A percentile compares a stretch with the other conserved stretches of the same genome.
phyloP scores from a whole-genome alignment of 2,888 invertebrate genomes.

The Diarsia mendica region DNA sequence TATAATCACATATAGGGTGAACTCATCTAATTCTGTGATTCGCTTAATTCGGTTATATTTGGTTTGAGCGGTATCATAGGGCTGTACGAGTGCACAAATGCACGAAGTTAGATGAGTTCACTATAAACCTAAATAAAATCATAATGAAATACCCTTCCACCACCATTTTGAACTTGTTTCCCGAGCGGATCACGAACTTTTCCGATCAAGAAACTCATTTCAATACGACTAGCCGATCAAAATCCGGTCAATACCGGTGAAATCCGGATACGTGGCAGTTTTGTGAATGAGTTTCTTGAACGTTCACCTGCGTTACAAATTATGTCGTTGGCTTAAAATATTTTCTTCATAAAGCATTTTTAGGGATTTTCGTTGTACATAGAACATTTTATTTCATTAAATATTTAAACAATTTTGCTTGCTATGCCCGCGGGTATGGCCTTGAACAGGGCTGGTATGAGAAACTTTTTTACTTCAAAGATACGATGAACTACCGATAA shows the following conservation, averaged over 20 bases:
- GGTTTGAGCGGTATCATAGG: too few relatives aligned
- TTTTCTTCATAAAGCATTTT: slow-evolving; percentile 71
- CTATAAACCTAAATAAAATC: neutral
- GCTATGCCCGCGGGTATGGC: slow-evolving; percentile 37
- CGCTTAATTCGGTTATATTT: too few relatives aligned
- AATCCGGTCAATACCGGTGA: slow-evolving; percentile 43
- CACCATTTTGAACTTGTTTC: slow-evolving; percentile 26
- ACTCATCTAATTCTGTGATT: too few relatives aligned
- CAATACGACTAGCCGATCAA: slow-evolving; percentile 42
- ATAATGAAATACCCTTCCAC: slow-evolving; percentile 14
- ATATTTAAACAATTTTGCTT: slow-evolving; percentile 72
- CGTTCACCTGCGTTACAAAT: slow-evolving; percentile 39
- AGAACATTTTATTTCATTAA: slow-evolving; percentile 72
- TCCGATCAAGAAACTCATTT: slow-evolving; percentile 42
- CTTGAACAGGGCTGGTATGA: slow-evolving; percentile 60
- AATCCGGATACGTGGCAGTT: slow-evolving; percentile 37
- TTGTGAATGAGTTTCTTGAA: slow-evolving; percentile 35
- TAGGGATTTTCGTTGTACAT: slow-evolving; percentile 66
- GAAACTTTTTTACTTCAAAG: slow-evolving; percentile 44
- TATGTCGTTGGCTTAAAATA: slow-evolving; percentile 54
- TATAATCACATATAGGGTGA: too few relatives aligned
- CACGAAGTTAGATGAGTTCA: too few relatives aligned
- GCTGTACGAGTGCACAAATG: too few relatives aligned
- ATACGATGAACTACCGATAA: slow-evolving; percentile 43
- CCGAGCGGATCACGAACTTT: slow-evolving; percentile 37